Evolutionary conservation across 1,140 invertebrate genomes (phyloP).

Genomic region (Calephelis nemesis): DNA sequence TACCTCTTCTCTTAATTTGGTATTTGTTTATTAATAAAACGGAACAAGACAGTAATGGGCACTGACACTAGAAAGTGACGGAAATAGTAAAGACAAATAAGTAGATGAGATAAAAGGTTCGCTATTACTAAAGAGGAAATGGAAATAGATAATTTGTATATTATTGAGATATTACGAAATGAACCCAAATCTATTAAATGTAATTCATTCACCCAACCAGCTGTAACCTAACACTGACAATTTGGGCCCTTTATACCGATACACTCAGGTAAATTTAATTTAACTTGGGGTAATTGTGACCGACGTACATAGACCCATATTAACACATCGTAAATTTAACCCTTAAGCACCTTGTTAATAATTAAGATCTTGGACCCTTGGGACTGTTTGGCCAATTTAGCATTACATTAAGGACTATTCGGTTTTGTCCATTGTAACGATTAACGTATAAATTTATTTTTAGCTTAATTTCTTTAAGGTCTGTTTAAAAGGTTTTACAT

Average conservation of each 20-base stretch:
- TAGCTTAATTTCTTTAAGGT: not conserved
- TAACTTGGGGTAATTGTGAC: conserved; percentile 53
- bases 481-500: too few relatives aligned
- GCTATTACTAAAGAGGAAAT: not conserved
- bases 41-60: too few relatives aligned
- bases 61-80: too few relatives aligned
- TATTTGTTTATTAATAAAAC: too few relatives aligned
- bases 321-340: conserved; percentile 71
- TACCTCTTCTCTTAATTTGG: too few relatives aligned
- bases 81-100: too few relatives aligned
- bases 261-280: conserved; percentile 71
- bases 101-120: too few relatives aligned
- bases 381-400: conserved; percentile 56
- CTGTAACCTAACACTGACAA: conserved; percentile 34
- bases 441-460: not conserved
- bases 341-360: conserved; percentile 70
- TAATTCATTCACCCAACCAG: conserved; percentile 22
- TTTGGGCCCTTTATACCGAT: conserved; percentile 34
- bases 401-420: conserved; percentile 33
- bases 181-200: conserved; percentile 7
- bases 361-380: conserved; percentile 61
- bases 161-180: not conserved
- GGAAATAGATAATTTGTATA: not conserved
- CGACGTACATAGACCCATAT: conserved; percentile 56
- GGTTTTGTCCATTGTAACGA: conserved; percentile 5